A percentile compares a stretch with the other conserved stretches of the same genome.
Evolutionary conservation across 1,140 invertebrate species (phyloP).

Genomic region (Cherax quadricarinatus): DNA sequence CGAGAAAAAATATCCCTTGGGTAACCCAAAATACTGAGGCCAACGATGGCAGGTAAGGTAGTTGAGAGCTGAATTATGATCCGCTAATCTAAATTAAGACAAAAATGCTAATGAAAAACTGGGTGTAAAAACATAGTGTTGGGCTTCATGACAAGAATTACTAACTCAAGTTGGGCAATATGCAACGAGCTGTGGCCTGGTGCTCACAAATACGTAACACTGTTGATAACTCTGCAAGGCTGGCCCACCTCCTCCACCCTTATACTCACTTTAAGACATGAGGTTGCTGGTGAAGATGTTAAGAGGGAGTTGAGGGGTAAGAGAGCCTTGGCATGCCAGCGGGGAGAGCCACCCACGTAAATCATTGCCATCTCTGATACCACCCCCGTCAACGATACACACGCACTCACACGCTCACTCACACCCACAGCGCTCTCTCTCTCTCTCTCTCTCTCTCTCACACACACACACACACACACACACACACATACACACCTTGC

Average conservation of each 20-base stretch:
- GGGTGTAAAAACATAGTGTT: background rate
- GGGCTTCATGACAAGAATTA: background rate
- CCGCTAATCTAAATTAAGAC: background rate
- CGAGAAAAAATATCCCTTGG: background rate
- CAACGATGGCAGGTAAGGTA: background rate
- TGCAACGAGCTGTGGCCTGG: background rate
- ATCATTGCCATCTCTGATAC: conserved; percentile 2
- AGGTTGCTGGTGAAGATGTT: background rate
- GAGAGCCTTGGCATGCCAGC: background rate
- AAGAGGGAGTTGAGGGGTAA: background rate
- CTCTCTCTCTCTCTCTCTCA: too few species aligned
- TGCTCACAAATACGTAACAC: background rate
- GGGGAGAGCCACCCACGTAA: background rate
- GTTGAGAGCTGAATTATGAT: background rate
- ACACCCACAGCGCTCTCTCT: too few species aligned
- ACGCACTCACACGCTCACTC: too few species aligned
- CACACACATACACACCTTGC: too few species aligned
- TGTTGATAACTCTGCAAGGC: background rate
- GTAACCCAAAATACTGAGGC: background rate
- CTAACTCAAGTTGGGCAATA: background rate
- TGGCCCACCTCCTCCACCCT: background rate
- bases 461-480: too few species aligned
- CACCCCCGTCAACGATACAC: too few species aligned
- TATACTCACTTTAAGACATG: too few species aligned
- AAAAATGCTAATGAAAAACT: conserved; percentile 8